phyloP scores from a whole-genome alignment of 2,888 invertebrate genomes.

The Polydrusus cervinus region DNA sequence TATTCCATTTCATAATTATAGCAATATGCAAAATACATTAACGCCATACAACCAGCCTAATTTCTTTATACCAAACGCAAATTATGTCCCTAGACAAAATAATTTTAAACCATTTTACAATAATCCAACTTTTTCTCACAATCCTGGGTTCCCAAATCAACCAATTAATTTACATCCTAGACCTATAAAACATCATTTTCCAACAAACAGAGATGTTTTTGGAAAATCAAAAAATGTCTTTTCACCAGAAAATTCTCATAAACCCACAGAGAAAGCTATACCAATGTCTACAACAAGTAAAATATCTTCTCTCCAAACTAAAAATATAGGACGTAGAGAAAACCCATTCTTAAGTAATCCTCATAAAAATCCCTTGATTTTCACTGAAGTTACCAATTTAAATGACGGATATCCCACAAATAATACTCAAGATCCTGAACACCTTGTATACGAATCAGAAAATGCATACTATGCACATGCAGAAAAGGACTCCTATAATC shows the following conservation, averaged over 20 bases:
- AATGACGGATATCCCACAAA: neutral
- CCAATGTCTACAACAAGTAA: slow-evolving; percentile 36
- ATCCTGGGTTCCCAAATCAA: slow-evolving; percentile 29
- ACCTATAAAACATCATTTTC: slow-evolving; percentile 20
- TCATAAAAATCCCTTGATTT: neutral
- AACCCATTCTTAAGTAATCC: neutral
- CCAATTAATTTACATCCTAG: slow-evolving; percentile 51
- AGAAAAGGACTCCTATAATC: too few species aligned
- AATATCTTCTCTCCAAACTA: neutral
- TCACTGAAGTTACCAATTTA: neutral
- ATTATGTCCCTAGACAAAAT: neutral
- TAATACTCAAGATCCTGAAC: neutral
- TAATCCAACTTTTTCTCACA: neutral
- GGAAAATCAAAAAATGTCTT: slow-evolving; percentile 45
- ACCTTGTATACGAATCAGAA: neutral
- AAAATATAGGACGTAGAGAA: neutral
- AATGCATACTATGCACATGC: neutral
- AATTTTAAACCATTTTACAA: neutral
- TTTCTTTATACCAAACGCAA: neutral
- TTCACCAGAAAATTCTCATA: slow-evolving; percentile 43
- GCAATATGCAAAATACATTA: slow-evolving; percentile 5
- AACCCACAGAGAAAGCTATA: slow-evolving; percentile 29
- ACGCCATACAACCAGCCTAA: neutral
- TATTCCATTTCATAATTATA: neutral
- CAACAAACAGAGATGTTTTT: slow-evolving; percentile 40